Evolutionary conservation across 2,797 vertebrate species (phyloP), one percentile per base, ranked within the genome.

Genomic region (Scolopax rusticola): DNA sequence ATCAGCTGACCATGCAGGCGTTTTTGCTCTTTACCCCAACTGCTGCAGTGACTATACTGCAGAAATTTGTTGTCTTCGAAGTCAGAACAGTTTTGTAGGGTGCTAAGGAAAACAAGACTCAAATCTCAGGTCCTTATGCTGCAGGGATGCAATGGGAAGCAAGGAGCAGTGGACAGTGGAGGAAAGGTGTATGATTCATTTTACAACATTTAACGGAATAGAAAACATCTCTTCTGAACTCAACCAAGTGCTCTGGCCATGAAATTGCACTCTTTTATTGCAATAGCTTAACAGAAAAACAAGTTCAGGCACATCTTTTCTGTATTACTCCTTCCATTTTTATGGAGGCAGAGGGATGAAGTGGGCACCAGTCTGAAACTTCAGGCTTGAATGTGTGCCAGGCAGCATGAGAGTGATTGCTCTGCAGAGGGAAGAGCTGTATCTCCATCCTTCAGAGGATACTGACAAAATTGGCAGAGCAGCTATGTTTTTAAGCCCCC

Each of bases 251-350:
- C 50, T 95, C 68, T 92, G 61, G 68, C 67, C 6, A 0, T 70
- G 84, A 89, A 90, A 87, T 83, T 0, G 4, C 65, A 25, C 50
- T 86, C 51, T 90, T 33, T 41, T 76, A 23, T 59, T 88, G 41
- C 64, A 68, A 38, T 33, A 69, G 47, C 21, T 60, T 82, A 85
- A 70, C 60, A 89, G 80, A 68, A 85, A 79, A 92, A 38, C 74
- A 75, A 96, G 79, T 41, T 63, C 83, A 90, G 89, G 40, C 94
- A 96, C 94, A 96, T 95, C 94, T 97, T 97, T 95, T 93, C 91
- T 93, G 59, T 73, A 63, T 97, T 96, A 95, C 27, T 94, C 13
- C 76, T 91, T 90, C 47, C 54, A 79, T 80, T 95, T 96, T 96
- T 95, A 96, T 96, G 61, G 67, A 94, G 83, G 91, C 85, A 94